These are phyloP conservation scores for Paedocypris micromegethes DNA, from an alignment of 2,797 vertebrate genomes.

Conservation along the genomic window DNA sequence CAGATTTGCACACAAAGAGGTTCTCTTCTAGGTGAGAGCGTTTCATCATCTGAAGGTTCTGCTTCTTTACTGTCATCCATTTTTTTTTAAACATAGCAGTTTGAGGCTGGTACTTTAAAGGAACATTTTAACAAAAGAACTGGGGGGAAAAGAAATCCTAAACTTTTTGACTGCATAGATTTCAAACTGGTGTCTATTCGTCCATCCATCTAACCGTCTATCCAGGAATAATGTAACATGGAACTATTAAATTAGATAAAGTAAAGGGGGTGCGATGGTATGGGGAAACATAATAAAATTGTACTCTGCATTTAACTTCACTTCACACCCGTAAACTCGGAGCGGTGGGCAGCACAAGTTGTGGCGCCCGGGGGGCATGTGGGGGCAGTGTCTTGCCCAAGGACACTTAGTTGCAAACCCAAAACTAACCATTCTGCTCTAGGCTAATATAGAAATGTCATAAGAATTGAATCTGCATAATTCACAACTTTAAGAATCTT, in stretches of 20 bases:
- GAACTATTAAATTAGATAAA: no score
- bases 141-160: conserved; percentile 2
- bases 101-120: conserved; percentile 7
- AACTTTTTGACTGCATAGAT: conserved; percentile 1
- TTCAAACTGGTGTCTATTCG: no score
- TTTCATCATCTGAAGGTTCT: background rate
- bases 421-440: conserved; percentile 14
- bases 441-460: conserved; percentile 19
- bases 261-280: no score
- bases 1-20: conserved; percentile 10
- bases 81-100: conserved; percentile 3
- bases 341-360: no score
- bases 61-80: conserved; percentile 8
- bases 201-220: no score
- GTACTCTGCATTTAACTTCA: no score
- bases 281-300: no score
- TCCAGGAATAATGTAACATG: no score
- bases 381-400: no score
- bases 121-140: conserved; percentile 1
- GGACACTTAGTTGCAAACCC: background rate
- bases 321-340: no score
- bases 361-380: no score
- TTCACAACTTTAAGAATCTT: conserved; percentile 20
- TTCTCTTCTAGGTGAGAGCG: background rate
- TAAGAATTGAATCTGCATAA: conserved; percentile 26